Base-by-base conservation (phyloP, 2,113 vertebrate genomes). In the Mystacornis crossleyi region DNA sequence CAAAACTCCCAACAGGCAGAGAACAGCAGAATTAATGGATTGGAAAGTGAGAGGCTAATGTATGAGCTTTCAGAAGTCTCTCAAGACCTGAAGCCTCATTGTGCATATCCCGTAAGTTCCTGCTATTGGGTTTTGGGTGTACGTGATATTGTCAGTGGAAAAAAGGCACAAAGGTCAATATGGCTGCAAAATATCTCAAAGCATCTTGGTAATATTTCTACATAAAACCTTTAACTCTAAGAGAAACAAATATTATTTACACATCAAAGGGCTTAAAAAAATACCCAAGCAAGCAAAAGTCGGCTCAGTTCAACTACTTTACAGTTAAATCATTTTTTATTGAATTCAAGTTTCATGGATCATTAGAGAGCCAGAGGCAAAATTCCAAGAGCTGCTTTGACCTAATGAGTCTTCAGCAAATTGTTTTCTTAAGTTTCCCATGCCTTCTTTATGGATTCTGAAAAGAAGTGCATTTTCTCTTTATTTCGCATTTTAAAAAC, bases 291-390 rank as follows among this genome's bases (percentile, higher is more conserved):
- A 97, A 97, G 93, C 95, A 96, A 70, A 96, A 95, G 93, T 96
- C 24, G 0, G 40, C 88, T 92, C 95, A 93, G 95, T 95, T 98
- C 94, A 97, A 90, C 60, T 79, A 31, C 94, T 95, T 97, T 97
- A 97, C 55, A 28, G 96, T 97, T 97, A 98, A 98, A 98, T 98
- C 96, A 98, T 97, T 98, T 98, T 97, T 97, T 98, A 98, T 98
- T 97, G 98, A 98, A 97, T 98, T 98, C 95, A 97, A 82, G 95
- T 98, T 98, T 98, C 98, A 98, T 96, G 98, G 98, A 96, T 97
- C 98, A 98, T 98, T 98, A 98, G 94, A 97, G 91, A 94, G 93
- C 97, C 84, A 92, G 91, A 97, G 96, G 95, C 95, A 97, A 94
- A 95, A 97, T 96, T 98, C 95, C 92, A 97, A 94, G 92, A 93